These are phyloP conservation scores for Corydoras sp. DNA, from an alignment of 2,113 vertebrate species.

Conservation along the genomic window DNA sequence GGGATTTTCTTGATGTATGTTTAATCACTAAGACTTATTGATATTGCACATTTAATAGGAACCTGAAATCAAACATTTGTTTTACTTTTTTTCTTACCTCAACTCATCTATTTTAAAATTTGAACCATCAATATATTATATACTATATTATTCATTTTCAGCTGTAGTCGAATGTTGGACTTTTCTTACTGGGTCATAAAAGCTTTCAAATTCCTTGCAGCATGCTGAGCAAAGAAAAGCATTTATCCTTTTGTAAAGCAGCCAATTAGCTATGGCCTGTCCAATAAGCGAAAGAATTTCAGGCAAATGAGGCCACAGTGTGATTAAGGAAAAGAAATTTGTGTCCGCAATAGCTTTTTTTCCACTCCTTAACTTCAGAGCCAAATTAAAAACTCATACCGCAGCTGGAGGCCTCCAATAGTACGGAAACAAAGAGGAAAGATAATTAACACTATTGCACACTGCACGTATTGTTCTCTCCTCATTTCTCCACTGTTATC, in stretches of 20 bases:
- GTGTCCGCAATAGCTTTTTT: background rate
- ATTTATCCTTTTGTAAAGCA: background rate
- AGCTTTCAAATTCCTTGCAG: no score
- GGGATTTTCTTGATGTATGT: no score
- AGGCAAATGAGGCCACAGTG: background rate
- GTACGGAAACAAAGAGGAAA: background rate
- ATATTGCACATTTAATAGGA: no score
- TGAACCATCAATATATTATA: no score
- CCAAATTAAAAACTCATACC: background rate
- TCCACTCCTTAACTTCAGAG: background rate
- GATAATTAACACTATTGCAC: background rate
- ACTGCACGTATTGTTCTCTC: constrained; percentile 2
- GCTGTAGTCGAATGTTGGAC: no score
- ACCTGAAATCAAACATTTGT: no score
- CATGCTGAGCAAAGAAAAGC: background rate
- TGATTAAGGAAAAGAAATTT: constrained; percentile 9
- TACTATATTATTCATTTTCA: no score
- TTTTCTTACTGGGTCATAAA: no score
- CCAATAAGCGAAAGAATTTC: background rate
- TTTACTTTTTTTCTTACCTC: no score
- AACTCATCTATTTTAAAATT: no score
- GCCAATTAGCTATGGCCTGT: background rate
- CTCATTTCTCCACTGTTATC: constrained; percentile 3
- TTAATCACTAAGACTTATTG: no score
- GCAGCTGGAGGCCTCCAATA: background rate